These are phyloP conservation scores for Acanthornis magna DNA, from an alignment of 2,797 vertebrate genomes.

Conservation along the genomic window DNA sequence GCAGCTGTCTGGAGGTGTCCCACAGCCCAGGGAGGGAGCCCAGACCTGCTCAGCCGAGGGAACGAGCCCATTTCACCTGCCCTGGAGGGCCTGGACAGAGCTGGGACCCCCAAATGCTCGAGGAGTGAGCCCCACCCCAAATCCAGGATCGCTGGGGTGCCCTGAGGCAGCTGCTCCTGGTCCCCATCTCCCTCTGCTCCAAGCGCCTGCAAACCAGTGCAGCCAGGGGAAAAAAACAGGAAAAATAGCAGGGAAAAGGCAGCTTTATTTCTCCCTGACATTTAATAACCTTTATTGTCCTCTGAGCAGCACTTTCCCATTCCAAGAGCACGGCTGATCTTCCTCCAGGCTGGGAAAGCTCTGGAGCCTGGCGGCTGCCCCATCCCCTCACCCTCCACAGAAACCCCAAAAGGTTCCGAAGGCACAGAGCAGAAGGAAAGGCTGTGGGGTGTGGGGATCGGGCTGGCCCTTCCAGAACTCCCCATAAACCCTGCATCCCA, in stretches of 20 bases:
- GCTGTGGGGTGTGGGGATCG: rapidly evolving
- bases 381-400: neutral
- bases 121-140: neutral
- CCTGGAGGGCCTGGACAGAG: neutral
- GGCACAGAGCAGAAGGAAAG: neutral
- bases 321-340: neutral
- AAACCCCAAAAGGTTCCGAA: neutral
- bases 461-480: neutral
- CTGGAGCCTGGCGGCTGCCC: neutral
- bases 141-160: neutral
- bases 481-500: rapidly evolving
- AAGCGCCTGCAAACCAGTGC: neutral
- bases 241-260: rapidly evolving
- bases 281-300: constrained; percentile 15
- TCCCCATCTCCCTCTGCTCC: neutral
- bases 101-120: rapidly evolving
- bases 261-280: neutral
- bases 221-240: rapidly evolving
- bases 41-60: rapidly evolving
- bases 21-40: rapidly evolving
- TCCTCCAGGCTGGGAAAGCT: neutral
- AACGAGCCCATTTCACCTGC: rapidly evolving
- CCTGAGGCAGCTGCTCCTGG: rapidly evolving
- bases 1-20: neutral
- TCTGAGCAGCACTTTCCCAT: neutral